Base-by-base conservation (phyloP, 2,113 vertebrate species). In the Eptesicus fuscus region DNA sequence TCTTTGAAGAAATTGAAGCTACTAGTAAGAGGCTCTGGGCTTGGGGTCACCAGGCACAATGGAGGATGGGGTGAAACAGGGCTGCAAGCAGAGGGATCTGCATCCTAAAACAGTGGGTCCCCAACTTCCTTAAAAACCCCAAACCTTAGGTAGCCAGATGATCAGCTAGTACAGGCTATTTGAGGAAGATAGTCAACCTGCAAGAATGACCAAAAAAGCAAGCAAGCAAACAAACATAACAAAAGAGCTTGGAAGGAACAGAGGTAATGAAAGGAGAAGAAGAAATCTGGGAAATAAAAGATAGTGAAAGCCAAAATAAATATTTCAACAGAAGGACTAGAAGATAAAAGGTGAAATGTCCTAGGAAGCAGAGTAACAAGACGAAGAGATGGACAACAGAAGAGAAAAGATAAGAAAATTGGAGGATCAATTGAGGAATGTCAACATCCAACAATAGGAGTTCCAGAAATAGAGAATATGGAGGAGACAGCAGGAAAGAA, bases 401-500 rank as follows among this genome's bases (percentile, higher is more conserved):
- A 83, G 71, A 88, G 87, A 78, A 90, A 90, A 88, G 79, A 82
- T 89, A 80, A 94, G 70, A 90, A 91, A 91, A 95, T 90, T 47
- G 32, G 70, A 93, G 47, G 51, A 88, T 88, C 83, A 56, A 7
- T 63, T 93, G 95, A 94, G 53, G 53, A 96, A 92, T 63, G 88
- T 82, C 44, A 84, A 74, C n/a, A 61, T 71, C 69, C 86, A 91
- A 90, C 47, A 74, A 59, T 78, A 92, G 74, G 35, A 84, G 44
- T 84, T 88, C 82, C 82, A 85, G 76, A 97, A 95, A 92, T 83
- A 95, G 84, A 93, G 83, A 92, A 93, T n/a, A 93, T n/a, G 44
- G 76, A 77, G 37, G 37, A 90, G 84, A 90, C 42, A 90, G 85
- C 73, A 70, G 85, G 70, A 96, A 88, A 42, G 42, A 95, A 93